Evolutionary conservation across 2,797 vertebrate genomes (phyloP), one percentile per base, ranked within the genome.

Genomic region (Octomys mimax): DNA sequence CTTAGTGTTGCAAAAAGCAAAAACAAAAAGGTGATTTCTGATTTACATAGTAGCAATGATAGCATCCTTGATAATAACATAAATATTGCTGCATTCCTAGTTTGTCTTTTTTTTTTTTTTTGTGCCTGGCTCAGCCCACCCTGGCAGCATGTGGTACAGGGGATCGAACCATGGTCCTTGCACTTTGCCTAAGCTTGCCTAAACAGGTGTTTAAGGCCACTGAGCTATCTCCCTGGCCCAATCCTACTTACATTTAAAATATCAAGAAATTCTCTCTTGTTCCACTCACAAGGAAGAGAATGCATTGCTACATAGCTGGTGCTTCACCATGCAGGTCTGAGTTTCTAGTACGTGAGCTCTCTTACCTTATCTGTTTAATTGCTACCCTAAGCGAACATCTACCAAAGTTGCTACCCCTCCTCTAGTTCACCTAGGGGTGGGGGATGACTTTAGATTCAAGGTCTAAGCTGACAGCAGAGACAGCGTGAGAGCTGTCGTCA

Each of bases 61-160:
- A 39, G 39, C 39, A 97, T 89, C 91, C 89, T 92, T 97, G 97
- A 94, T 52, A 49, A 96, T 94, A 96, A 97, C 95, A 93, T 96
- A 98, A 98, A 98, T 96, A 97, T 95, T 96, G 96, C 91, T 97
- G 96, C 94, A 95, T 98, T 97, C 33, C 57, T 98, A 84, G 96
- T 97, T 96, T 95, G 93, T 97, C 96, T 95, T 52, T 52, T 52
- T 52, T 52, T 52, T 52, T 52, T 52, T 13, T 52, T 52, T 11
- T 11, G 52, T 52, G 52, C 10, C 52, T 52, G 52, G 52, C 52
- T 52, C 52, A 52, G 52, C 52, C 8, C 52, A 12, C 52, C 52
- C 8, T 52, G 52, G 52, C 52, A 52, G 9, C 52, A 12, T 52
- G 52, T 52, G 52, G 52, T 12, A 13, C 52, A 52, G 52, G 52